Evolutionary conservation across 2,113 vertebrate genomes (phyloP), one percentile per base, ranked within the genome.

Genomic region (Lophotis ruficrista): DNA sequence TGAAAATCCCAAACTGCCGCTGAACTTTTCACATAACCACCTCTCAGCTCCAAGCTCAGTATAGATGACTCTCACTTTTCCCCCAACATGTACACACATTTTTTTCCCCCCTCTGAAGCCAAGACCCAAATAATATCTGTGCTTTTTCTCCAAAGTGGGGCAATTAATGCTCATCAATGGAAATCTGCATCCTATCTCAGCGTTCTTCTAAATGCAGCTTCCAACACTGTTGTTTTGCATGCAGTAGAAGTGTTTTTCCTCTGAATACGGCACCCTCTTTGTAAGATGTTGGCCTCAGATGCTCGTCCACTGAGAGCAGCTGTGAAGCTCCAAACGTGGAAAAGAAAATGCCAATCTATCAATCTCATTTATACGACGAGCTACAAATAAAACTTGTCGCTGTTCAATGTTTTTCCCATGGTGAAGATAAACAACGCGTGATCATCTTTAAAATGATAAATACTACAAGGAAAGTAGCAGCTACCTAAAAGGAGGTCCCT

Each of bases 361-460:
- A 6, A 76, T 84, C 73, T 71, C n/a, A 58, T 83, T 87, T 75
- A 60, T 15, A 38, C 45, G 12, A 43, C 28, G 14, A 88, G 75
- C 60, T 57, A 28, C 81, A 62, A 57, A 79, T 28, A 62, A 82
- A 93, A 70, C 69, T 37, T 18, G 1, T 61, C 43, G 27, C 48
- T 17, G 31, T 25, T 50, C 66, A 20, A 72, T 5, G 23, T 69
- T 89, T 62, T 82, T 80, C 80, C 81, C 24, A 7, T 12, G 77
- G 76, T 85, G 85, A 69, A 73, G 92, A 89, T 58, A 78, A 89
- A 85, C 92, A 89, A 76, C 0, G n/a, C 25, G 70, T 35, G 76
- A 89, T 94, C 89, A 73, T 73, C 91, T 89, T 89, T 72, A 64
- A 90, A 73, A 69, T 86, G 89, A 94, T 91, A 91, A 95, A 73